Evolutionary conservation across 2,888 invertebrate species (phyloP), one percentile per base, ranked within the genome.

Genomic region (Spilarctia lutea): DNA sequence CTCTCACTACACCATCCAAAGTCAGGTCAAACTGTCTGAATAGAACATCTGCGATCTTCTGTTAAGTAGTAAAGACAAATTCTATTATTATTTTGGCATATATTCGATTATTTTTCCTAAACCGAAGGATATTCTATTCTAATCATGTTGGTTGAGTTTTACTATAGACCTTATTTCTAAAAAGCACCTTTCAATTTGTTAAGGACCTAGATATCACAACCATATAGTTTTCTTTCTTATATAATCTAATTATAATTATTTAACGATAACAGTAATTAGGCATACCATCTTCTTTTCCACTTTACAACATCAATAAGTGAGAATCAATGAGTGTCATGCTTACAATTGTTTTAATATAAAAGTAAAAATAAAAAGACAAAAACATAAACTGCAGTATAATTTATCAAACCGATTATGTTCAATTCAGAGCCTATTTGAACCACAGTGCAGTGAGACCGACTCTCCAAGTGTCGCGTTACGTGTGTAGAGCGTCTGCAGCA

Each of bases 381-480:
- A 56, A n/a, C 56, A 13, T 60, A 30, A 39, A 45, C 20, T 20
- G 33, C 8, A 66, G 16, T 42, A 27, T 16, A n/a, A 65, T 45
- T n/a, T 60, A n/a, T n/a, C n/a, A n/a, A n/a, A n/a, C 33, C 63
- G 42, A 20, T 77, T 81, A 80, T 76, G 67, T 75, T 77, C 73
- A 68, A 30, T 0, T 13, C 16, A 20, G 24, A 35, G 48, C 16
- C 7, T 20, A 71, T 27, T 69, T n/a, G 11, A 6, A 68, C 68
- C 88, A 86, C 81, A 77, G 87, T 87, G 87, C 86, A 71, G 16
- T 67, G 81, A 77, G 75, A 82, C 81, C 80, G 80, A 76, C 81
- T 78, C 78, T 79, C 78, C 84, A 84, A 88, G 87, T 87, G 86
- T 88, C 87, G 84, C 83, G 87, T 86, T 84, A 86, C 84, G 81